Percentiles rank a stretch among this genome's conserved stretches.
phyloP scores from a whole-genome alignment of 1,140 invertebrate species.

The Arctopsyche grandis region DNA sequence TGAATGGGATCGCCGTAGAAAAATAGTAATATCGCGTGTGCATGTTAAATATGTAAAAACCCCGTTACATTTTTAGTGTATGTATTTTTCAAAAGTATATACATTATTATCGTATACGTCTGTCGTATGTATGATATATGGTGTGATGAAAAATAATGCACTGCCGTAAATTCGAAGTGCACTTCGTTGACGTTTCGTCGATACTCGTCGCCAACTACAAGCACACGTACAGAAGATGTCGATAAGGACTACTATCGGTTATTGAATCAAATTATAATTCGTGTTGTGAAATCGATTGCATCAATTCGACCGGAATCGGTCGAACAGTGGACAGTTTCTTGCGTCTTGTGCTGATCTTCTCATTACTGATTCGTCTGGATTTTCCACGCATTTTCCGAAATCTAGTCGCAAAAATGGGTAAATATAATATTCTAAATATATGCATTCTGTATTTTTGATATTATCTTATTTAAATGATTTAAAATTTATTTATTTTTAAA shows the following conservation, averaged over 20 bases:
- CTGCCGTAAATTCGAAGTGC: background rate
- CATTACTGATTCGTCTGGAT: too few relatives aligned
- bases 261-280: background rate
- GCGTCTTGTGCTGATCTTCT: too few relatives aligned
- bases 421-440: constrained; percentile 3
- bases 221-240: constrained; percentile 2
- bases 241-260: background rate
- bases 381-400: too few relatives aligned
- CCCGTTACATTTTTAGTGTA: too few relatives aligned
- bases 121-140: background rate
- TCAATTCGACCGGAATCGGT: too few relatives aligned
- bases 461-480: background rate
- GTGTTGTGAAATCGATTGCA: background rate
- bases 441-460: background rate
- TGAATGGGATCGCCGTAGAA: too few relatives aligned
- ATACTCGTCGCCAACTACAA: background rate
- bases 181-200: background rate
- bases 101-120: background rate
- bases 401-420: constrained; percentile 8
- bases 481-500: background rate
- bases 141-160: background rate
- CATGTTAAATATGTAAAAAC: too few relatives aligned
- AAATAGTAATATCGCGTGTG: too few relatives aligned
- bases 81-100: too few relatives aligned
- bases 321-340: too few relatives aligned